These are phyloP conservation scores for Paramormyrops kingsleyae DNA, from an alignment of 2,113 vertebrate species.

Conservation along the genomic window DNA sequence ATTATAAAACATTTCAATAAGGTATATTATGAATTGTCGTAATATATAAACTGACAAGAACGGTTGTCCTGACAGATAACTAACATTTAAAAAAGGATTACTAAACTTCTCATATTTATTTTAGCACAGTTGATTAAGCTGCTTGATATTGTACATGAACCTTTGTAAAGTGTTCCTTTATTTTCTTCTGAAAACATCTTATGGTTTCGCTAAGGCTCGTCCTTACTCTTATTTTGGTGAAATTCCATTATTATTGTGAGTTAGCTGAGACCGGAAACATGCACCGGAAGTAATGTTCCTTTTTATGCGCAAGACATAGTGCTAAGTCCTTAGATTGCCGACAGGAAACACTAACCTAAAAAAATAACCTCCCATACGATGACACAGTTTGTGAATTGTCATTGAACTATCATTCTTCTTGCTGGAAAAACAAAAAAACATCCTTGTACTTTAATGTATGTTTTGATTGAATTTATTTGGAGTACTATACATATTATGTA, in stretches of 20 bases:
- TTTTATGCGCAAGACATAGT: neutral
- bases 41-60: neutral
- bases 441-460: neutral
- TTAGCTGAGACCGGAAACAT: neutral
- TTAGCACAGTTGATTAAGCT: neutral
- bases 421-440: neutral
- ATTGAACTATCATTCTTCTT: neutral
- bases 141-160: neutral
- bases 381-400: neutral
- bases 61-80: neutral
- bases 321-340: neutral
- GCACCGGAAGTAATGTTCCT: neutral
- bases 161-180: neutral
- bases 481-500: neutral
- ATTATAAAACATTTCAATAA: neutral
- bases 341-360: neutral
- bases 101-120: neutral
- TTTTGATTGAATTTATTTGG: neutral
- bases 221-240: neutral
- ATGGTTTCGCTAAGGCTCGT: neutral
- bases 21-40: neutral
- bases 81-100: neutral
- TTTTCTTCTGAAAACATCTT: neutral
- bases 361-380: neutral
- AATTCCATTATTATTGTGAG: neutral